Conservation (phyloP, 2,113 vertebrate species). For the Siphamia tubifer region DNA sequence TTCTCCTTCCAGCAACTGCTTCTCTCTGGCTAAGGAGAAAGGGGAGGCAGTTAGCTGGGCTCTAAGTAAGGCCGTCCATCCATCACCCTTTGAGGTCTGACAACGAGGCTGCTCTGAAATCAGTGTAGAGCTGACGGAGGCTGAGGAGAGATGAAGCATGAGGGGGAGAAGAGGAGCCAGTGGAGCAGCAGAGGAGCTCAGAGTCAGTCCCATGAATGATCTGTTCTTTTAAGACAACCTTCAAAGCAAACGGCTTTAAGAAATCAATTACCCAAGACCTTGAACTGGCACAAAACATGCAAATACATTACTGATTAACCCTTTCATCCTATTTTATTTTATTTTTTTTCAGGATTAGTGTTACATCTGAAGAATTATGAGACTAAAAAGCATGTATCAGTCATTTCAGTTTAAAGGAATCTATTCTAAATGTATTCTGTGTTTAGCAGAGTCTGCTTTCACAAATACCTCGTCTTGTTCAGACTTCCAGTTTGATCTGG, state of each 20-base stretch:
- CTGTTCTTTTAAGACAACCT: slow-evolving; percentile 7
- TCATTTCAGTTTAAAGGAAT: too few relatives aligned
- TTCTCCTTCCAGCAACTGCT: slow-evolving; percentile 63
- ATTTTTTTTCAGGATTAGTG: too few relatives aligned
- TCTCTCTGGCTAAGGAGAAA: slow-evolving; percentile 60
- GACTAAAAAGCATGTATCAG: too few relatives aligned
- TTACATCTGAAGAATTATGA: too few relatives aligned
- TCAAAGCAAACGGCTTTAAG: slow-evolving; percentile 13
- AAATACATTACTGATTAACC: too few relatives aligned
- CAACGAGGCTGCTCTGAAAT: slow-evolving; percentile 48
- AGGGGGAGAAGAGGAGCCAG: slow-evolving; percentile 7
- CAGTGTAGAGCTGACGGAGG: slow-evolving; percentile 42
- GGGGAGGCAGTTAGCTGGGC: slow-evolving; percentile 54
- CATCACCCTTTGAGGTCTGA: slow-evolving; percentile 62
- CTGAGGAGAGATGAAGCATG: slow-evolving; percentile 35
- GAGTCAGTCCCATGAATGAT: not conserved
- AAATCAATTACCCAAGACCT: too few relatives aligned
- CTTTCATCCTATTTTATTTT: too few relatives aligned
- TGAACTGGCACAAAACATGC: too few relatives aligned
- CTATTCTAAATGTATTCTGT: too few relatives aligned
- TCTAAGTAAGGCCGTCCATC: slow-evolving; percentile 62
- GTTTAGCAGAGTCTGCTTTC: too few relatives aligned
- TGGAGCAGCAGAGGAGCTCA: slow-evolving; percentile 6
- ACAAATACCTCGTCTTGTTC: too few relatives aligned
- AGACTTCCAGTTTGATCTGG: too few relatives aligned